These are phyloP conservation scores for Zoroaster sp. DNA, from an alignment of 53 echinoderm and acorn worm species.

Conservation along the genomic window DNA sequence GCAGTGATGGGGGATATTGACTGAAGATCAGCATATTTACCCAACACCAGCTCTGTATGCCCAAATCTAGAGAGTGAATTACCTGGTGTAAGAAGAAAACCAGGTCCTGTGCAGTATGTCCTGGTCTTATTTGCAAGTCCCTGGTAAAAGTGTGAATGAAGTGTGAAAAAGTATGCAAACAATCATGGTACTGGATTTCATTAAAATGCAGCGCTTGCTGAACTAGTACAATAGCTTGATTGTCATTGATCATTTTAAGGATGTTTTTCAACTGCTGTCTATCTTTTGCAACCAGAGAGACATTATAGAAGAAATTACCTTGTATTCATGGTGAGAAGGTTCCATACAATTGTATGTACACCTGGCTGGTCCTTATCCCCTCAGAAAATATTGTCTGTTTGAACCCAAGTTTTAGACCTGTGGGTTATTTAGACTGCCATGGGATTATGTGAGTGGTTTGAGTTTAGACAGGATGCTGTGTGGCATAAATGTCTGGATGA, in stretches of 20 bases:
- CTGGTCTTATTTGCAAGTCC: slow-evolving; percentile 21
- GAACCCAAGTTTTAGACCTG: too few species aligned
- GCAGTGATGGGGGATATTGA: background rate
- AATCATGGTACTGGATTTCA: background rate
- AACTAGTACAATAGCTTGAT: background rate
- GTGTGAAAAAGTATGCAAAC: slow-evolving; percentile 37
- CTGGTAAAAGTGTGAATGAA: slow-evolving; percentile 18
- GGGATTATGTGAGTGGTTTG: too few species aligned
- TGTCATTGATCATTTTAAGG: background rate
- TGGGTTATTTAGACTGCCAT: too few species aligned
- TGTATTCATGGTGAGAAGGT: background rate
- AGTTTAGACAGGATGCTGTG: too few species aligned
- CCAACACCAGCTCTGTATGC: slow-evolving; percentile 4
- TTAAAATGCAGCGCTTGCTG: background rate
- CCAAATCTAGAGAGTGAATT: background rate
- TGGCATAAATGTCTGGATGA: too few species aligned
- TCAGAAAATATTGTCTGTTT: too few species aligned
- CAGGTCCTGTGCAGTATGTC: background rate
- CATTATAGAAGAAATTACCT: background rate
- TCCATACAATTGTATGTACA: too few species aligned
- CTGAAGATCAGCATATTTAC: slow-evolving; percentile 18
- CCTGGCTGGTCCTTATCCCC: too few species aligned
- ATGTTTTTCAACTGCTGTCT: background rate
- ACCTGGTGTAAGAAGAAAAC: background rate
- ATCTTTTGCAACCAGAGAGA: background rate